Percentiles rank a stretch among this genome's conserved stretches.
Conservation (phyloP, 2,113 vertebrate species). For the pig (Sus scrofa) region T2T-Sscrofa CM000819.6:15808001-15808500, state of each 20-base stretch:
- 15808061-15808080: neutral
- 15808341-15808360: neutral
- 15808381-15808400: neutral
- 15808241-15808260: neutral
- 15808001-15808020: no score
- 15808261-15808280: neutral
- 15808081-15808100: fast-evolving
- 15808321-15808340: neutral
- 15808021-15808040: no score
- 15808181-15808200: neutral
- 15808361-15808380: neutral
- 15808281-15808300: neutral
- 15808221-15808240: neutral
- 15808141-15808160: neutral
- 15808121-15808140: neutral
- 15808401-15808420: neutral
- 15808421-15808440: neutral
- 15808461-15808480: neutral
- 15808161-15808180: neutral
- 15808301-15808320: neutral
- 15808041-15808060: no score
- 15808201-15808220: neutral
- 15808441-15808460: neutral
- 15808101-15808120: neutral
- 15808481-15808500: neutral